Evolutionary conservation across 2,797 vertebrate genomes (phyloP).

Genomic region (Platalea minor): DNA sequence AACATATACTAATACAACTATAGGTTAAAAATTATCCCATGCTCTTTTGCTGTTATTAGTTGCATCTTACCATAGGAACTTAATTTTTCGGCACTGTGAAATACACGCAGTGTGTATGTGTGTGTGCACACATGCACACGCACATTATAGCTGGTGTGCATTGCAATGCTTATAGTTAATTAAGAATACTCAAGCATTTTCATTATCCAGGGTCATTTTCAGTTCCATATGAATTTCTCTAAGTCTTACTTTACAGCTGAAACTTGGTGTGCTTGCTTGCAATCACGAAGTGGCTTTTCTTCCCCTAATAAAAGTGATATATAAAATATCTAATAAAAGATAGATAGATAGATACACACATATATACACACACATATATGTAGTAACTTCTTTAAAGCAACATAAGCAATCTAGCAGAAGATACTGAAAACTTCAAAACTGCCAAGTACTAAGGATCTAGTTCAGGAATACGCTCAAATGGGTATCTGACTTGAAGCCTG

Average conservation of each 20-base stretch:
- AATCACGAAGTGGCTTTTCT: neutral
- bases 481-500: neutral
- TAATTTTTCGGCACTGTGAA: neutral
- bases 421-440: neutral
- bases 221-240: neutral
- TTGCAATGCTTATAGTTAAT: neutral
- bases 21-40: neutral
- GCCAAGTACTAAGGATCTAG: neutral
- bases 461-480: neutral
- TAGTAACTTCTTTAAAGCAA: neutral
- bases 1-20: neutral
- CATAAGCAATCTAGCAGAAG: neutral
- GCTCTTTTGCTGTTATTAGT: neutral
- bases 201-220: neutral
- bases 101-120: neutral
- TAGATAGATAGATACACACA: neutral
- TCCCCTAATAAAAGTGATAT: neutral
- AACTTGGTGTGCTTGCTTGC: neutral
- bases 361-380: no score
- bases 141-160: neutral
- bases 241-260: neutral
- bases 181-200: neutral
- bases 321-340: neutral
- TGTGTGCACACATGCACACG: rapidly evolving
- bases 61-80: neutral